Evolutionary conservation across 53 echinoderm and acorn worm species (phyloP).

Genomic region (Stichopus horrens): DNA sequence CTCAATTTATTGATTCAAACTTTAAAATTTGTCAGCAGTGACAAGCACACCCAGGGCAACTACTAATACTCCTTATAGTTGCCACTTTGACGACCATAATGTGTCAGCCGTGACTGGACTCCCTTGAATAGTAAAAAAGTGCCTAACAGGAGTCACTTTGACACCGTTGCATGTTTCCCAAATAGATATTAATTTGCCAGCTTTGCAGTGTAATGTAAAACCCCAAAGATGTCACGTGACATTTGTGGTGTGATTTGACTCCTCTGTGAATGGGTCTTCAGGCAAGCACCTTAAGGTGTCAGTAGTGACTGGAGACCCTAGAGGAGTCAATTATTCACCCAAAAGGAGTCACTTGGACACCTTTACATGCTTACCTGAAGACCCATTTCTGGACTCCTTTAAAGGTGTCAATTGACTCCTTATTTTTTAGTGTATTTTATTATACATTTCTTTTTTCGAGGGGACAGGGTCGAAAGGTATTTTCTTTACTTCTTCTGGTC

Average conservation of each 20-base stretch:
- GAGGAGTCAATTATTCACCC: not conserved
- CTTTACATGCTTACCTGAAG: slow-evolving; percentile 7
- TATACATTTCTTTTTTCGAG: too few relatives aligned
- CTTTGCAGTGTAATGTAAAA: not conserved
- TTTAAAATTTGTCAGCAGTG: too few relatives aligned
- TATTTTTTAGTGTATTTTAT: too few relatives aligned
- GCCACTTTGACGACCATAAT: not conserved
- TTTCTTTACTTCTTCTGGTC: too few relatives aligned
- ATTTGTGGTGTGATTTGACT: slow-evolving; percentile 5
- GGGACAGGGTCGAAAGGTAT: too few relatives aligned
- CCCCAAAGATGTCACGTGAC: slow-evolving; percentile 9
- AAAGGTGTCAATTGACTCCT: slow-evolving; percentile 1
- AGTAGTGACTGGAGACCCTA: not conserved
- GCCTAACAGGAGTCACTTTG: not conserved
- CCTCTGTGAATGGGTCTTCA: slow-evolving; percentile 15
- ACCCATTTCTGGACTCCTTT: not conserved
- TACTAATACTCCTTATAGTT: too few relatives aligned
- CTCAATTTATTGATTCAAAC: too few relatives aligned
- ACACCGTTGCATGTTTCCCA: not conserved
- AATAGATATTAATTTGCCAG: not conserved
- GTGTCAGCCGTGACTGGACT: slow-evolving; percentile 1
- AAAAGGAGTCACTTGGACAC: not conserved
- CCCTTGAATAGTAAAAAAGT: not conserved
- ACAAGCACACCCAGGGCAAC: too few relatives aligned
- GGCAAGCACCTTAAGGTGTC: slow-evolving; percentile 23